These are phyloP conservation scores for Morone chrysops DNA, from an alignment of 2,113 vertebrate species.

Conservation along the genomic window DNA sequence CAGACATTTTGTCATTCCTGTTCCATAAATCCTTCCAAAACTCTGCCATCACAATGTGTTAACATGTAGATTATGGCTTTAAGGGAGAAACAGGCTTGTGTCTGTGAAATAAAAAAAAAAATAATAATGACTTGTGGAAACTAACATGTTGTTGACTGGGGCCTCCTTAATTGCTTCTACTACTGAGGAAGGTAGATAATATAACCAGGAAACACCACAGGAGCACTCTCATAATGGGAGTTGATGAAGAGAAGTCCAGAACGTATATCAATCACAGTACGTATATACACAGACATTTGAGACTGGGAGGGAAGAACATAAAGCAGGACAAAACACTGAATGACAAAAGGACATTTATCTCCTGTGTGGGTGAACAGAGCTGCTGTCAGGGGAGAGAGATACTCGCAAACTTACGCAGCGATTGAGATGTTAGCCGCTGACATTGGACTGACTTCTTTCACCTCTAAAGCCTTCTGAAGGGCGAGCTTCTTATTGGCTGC, in stretches of 20 bases:
- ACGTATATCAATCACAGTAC: conserved; percentile 16
- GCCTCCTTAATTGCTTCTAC: conserved; percentile 51
- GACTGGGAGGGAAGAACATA: conserved; percentile 9
- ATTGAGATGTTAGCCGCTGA: conserved; percentile 97
- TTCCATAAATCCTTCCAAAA: not conserved
- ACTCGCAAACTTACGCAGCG: conserved; percentile 89
- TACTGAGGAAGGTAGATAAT: conserved; percentile 1
- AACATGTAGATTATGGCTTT: not conserved
- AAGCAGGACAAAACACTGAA: not conserved
- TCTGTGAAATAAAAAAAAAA: not conserved
- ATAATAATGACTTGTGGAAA: not conserved
- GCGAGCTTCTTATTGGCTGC: conserved; percentile 97
- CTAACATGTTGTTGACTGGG: not conserved
- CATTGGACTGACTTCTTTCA: conserved; percentile 97
- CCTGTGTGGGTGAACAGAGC: not conserved
- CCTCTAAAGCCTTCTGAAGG: conserved; percentile 97
- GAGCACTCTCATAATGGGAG: conserved; percentile 15
- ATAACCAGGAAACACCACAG: conserved; percentile 10
- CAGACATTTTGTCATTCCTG: not conserved
- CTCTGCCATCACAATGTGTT: not conserved
- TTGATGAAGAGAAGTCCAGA: conserved; percentile 15
- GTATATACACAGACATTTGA: not conserved
- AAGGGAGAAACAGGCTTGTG: not conserved
- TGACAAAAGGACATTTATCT: conserved; percentile 8
- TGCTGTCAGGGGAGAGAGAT: conserved; percentile 1